Percentiles rank a stretch among this genome's conserved stretches.
These are phyloP conservation scores for Natator depressus DNA, from an alignment of 2,113 vertebrate genomes.

Conservation along the genomic window DNA sequence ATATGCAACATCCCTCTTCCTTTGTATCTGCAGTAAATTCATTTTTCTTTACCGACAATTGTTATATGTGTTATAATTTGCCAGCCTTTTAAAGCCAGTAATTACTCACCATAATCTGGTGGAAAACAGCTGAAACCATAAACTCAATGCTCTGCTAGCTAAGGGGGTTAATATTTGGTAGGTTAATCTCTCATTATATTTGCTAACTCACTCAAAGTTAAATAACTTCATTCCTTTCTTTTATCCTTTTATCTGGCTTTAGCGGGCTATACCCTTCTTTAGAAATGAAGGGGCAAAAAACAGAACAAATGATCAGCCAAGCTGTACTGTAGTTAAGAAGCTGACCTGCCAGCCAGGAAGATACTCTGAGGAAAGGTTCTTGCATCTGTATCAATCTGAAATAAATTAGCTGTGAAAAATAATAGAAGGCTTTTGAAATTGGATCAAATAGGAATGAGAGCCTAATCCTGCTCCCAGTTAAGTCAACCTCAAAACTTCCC, in stretches of 20 bases:
- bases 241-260: neutral
- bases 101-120: constrained; percentile 18
- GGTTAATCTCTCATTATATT: neutral
- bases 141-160: neutral
- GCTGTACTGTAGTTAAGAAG: neutral
- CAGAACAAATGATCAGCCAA: neutral
- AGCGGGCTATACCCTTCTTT: neutral
- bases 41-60: neutral
- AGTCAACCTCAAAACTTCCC: neutral
- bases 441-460: neutral
- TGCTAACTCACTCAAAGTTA: neutral
- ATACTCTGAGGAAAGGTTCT: neutral
- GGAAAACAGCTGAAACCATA: neutral
- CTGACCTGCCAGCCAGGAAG: neutral
- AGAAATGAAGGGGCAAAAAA: neutral
- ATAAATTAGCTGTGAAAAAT: neutral
- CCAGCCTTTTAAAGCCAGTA: neutral
- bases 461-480: neutral
- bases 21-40: neutral
- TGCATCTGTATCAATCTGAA: neutral
- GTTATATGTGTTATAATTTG: neutral
- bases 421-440: neutral
- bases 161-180: neutral
- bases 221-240: neutral
- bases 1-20: constrained; percentile 44